These are phyloP conservation scores for Oncorhynchus gorbuscha DNA, from an alignment of 2,113 vertebrate species.

Conservation along the genomic window DNA sequence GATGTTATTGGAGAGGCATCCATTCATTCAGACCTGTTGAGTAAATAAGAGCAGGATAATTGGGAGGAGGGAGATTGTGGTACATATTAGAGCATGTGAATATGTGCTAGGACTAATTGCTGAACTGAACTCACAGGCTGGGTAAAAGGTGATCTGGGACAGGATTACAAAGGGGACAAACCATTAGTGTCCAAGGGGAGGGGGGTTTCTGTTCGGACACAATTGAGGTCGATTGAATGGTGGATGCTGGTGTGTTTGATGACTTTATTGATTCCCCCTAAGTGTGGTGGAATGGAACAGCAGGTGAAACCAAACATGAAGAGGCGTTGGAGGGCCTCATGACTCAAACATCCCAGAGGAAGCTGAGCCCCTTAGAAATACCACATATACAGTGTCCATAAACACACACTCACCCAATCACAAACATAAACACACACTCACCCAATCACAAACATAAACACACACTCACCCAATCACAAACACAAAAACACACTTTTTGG, in stretches of 20 bases:
- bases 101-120: slow-evolving; percentile 27
- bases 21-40: neutral
- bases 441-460: neutral
- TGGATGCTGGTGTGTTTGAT: slow-evolving; percentile 3
- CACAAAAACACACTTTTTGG: too few species aligned
- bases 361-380: neutral
- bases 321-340: slow-evolving; percentile 17
- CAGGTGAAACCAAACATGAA: slow-evolving; percentile 28
- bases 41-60: slow-evolving; percentile 12
- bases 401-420: neutral
- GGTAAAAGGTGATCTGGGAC: slow-evolving; percentile 18
- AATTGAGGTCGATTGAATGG: neutral
- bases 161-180: neutral
- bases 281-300: neutral
- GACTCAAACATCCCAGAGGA: neutral
- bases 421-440: neutral
- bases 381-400: neutral
- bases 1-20: neutral
- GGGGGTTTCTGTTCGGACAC: neutral
- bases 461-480: neutral
- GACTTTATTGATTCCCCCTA: neutral
- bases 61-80: slow-evolving; percentile 6
- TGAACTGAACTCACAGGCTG: slow-evolving; percentile 37
- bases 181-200: neutral
- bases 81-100: neutral